These are phyloP conservation scores for Arion vulgaris DNA, from an alignment of 1,140 invertebrate species.

Conservation along the genomic window DNA sequence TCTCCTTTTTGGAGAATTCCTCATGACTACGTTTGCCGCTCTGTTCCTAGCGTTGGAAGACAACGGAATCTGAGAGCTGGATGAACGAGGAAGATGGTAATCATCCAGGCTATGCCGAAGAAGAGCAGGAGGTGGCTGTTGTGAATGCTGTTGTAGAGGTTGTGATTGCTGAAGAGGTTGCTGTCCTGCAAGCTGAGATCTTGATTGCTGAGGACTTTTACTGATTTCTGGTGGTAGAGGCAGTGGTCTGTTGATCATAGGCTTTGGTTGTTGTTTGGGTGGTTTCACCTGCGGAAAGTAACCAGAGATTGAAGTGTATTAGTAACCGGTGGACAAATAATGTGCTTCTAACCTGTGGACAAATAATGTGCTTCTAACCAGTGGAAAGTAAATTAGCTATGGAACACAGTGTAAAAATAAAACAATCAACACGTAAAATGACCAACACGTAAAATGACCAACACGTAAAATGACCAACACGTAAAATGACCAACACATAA, in stretches of 20 bases:
- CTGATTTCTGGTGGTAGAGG: background rate
- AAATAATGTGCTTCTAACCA: too few species aligned
- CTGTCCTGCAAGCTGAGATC: background rate
- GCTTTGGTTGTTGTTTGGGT: background rate
- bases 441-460: too few species aligned
- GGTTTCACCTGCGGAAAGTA: background rate
- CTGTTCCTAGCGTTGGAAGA: slow-evolving; percentile 20
- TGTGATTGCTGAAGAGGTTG: background rate
- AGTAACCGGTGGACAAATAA: too few species aligned
- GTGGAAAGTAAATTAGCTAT: too few species aligned
- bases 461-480: too few species aligned
- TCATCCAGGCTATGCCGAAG: slow-evolving; percentile 39
- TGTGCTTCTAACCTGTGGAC: too few species aligned
- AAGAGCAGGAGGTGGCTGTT: background rate
- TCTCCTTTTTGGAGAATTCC: slow-evolving; percentile 30
- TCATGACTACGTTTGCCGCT: slow-evolving; percentile 20
- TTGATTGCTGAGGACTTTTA: background rate
- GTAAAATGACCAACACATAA: too few species aligned
- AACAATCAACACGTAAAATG: too few species aligned
- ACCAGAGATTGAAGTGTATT: too few species aligned
- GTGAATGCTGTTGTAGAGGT: background rate
- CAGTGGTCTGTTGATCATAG: slow-evolving; percentile 26
- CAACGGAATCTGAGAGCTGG: slow-evolving; percentile 32
- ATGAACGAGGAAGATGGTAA: slow-evolving; percentile 41
- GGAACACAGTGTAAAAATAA: too few species aligned